Percentiles rank a stretch among this genome's conserved stretches.
phyloP scores from a whole-genome alignment of 2,888 invertebrate genomes.

The Cyclophora punctaria region DNA sequence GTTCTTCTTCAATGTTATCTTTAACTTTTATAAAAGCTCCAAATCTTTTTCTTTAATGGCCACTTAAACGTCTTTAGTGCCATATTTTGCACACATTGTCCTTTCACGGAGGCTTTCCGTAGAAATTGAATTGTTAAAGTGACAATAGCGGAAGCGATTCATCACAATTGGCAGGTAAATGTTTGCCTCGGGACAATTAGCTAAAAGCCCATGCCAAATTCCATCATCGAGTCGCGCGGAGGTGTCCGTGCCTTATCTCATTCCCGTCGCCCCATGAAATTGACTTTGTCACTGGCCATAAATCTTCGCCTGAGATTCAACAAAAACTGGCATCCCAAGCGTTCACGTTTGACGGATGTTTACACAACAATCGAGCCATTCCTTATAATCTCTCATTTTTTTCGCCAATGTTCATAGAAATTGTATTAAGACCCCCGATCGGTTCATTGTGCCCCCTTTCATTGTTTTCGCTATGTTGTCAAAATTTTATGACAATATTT shows the following conservation, averaged over 20 bases:
- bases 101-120: slow-evolving; percentile 24
- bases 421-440: slow-evolving; percentile 29
- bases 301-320: slow-evolving; percentile 56
- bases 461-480: slow-evolving; percentile 31
- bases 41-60: slow-evolving; percentile 6
- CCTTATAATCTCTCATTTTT: slow-evolving; percentile 30
- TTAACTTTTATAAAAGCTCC: background rate
- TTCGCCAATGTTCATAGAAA: slow-evolving; percentile 42
- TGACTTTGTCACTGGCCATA: slow-evolving; percentile 71
- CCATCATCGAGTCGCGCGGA: slow-evolving; percentile 40
- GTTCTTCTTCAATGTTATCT: background rate
- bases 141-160: slow-evolving; percentile 48
- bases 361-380: slow-evolving; percentile 56
- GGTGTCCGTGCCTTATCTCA: slow-evolving; percentile 49
- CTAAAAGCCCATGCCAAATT: slow-evolving; percentile 62
- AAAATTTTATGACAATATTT: slow-evolving; percentile 19
- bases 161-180: slow-evolving; percentile 69
- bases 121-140: slow-evolving; percentile 61
- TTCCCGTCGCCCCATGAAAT: slow-evolving; percentile 57
- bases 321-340: slow-evolving; percentile 51
- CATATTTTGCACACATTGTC: slow-evolving; percentile 18
- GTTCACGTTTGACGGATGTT: slow-evolving; percentile 58
- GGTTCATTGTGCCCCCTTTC: slow-evolving; percentile 18
- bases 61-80: slow-evolving; percentile 10
- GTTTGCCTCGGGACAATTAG: slow-evolving; percentile 65